Conservation (phyloP, 2,113 vertebrate species). For the Hemichromis elongatus region DNA sequence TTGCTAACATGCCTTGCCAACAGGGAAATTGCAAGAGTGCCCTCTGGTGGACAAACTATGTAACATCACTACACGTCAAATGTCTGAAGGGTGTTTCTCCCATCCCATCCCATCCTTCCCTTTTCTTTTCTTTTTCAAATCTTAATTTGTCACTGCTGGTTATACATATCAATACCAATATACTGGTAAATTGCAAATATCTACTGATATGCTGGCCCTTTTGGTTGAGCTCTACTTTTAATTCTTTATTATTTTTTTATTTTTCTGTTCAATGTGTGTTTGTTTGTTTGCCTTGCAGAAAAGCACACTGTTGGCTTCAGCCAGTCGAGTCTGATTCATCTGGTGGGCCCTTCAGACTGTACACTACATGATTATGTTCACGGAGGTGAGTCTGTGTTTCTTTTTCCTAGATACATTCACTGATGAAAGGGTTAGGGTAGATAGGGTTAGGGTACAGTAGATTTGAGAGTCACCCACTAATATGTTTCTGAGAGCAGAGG, state of each 20-base stretch:
- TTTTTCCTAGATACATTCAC: background rate
- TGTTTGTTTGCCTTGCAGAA: conserved; percentile 70
- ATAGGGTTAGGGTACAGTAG: too few relatives aligned
- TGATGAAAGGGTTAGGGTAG: background rate
- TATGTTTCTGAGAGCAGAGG: background rate
- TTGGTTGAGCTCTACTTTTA: background rate
- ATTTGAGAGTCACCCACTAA: background rate
- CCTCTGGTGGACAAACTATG: background rate
- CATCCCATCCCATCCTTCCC: background rate
- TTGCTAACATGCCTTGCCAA: background rate
- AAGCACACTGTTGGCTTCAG: conserved; percentile 85
- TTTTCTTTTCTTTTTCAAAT: background rate
- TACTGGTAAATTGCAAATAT: background rate
- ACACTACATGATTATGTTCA: conserved; percentile 87
- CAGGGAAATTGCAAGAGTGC: background rate
- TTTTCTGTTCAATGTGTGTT: background rate
- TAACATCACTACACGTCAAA: background rate
- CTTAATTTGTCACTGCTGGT: background rate
- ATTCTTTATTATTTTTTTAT: background rate
- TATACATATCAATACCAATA: too few relatives aligned
- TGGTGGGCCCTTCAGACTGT: conserved; percentile 92
- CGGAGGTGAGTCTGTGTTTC: conserved; percentile 77
- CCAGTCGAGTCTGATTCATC: conserved; percentile 93
- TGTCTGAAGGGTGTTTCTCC: background rate
- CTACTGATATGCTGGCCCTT: accelerated